phyloP scores from a whole-genome alignment of 2,113 vertebrate species.

The Peromyscus californicus region DNA sequence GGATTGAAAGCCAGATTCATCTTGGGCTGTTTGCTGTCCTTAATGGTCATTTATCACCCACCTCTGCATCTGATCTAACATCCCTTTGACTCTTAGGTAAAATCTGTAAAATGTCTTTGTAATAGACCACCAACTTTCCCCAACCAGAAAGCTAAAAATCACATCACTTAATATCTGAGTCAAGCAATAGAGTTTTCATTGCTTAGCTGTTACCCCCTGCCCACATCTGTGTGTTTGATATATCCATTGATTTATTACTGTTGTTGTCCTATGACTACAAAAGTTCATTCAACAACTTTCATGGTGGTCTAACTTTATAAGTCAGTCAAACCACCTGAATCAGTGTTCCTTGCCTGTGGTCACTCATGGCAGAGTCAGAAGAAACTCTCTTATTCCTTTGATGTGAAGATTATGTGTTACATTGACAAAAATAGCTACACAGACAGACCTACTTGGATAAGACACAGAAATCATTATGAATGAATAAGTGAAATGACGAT shows the following conservation, averaged over 20 bases:
- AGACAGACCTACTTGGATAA: not conserved
- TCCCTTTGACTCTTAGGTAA: not conserved
- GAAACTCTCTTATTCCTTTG: not conserved
- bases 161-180: not conserved
- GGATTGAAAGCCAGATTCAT: not conserved
- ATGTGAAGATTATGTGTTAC: not conserved
- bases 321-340: not conserved
- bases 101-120: not conserved
- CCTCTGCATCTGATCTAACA: not conserved
- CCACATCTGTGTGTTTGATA: not conserved
- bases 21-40: not conserved
- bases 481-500: not conserved
- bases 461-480: not conserved
- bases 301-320: no score
- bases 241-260: not conserved
- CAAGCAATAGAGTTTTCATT: not conserved
- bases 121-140: not conserved
- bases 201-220: not conserved
- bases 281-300: not conserved
- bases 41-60: not conserved
- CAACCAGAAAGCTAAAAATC: not conserved
- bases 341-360: not conserved
- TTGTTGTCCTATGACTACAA: not conserved
- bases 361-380: not conserved
- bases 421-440: not conserved